phyloP scores from a whole-genome alignment of 2,113 vertebrate species.

The Labrus mixtus region DNA sequence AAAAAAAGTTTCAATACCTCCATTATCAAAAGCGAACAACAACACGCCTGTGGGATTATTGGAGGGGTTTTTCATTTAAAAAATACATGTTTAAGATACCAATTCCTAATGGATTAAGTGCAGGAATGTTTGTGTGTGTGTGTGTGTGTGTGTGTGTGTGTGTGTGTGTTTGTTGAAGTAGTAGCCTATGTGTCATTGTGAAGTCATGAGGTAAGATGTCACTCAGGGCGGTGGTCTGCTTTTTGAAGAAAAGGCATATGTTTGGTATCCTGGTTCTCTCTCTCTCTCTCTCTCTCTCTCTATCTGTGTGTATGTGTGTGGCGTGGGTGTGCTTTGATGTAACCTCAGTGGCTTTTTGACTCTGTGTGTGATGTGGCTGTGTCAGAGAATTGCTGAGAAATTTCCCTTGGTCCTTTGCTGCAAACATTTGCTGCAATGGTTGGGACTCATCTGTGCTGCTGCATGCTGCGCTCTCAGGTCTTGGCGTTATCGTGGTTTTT shows the following conservation, averaged over 20 bases:
- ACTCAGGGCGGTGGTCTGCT: constrained; percentile 49
- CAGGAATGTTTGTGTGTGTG: constrained; percentile 13
- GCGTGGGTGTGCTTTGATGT: constrained; percentile 11
- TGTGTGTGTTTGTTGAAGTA: not conserved
- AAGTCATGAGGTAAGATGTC: constrained; percentile 49
- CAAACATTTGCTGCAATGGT: not conserved
- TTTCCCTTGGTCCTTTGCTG: not conserved
- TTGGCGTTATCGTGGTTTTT: not conserved
- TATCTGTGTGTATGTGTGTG: constrained; percentile 1
- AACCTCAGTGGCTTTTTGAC: constrained; percentile 4
- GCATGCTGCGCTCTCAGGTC: not conserved
- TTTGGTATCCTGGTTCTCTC: not conserved
- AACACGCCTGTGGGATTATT: not conserved
- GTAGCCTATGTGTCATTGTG: constrained; percentile 32
- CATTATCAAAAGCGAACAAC: not conserved
- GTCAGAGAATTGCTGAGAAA: not conserved
- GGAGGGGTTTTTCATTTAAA: not conserved
- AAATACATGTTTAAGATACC: not conserved
- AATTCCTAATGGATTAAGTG: not conserved
- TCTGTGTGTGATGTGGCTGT: constrained; percentile 19
- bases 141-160: too few relatives aligned
- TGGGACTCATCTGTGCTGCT: too few relatives aligned
- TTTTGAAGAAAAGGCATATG: constrained; percentile 21
- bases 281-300: too few relatives aligned
- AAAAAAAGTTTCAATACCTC: not conserved